phyloP scores from a whole-genome alignment of 2,888 invertebrate species.

The Lepidocyrtoides sp. region DNA sequence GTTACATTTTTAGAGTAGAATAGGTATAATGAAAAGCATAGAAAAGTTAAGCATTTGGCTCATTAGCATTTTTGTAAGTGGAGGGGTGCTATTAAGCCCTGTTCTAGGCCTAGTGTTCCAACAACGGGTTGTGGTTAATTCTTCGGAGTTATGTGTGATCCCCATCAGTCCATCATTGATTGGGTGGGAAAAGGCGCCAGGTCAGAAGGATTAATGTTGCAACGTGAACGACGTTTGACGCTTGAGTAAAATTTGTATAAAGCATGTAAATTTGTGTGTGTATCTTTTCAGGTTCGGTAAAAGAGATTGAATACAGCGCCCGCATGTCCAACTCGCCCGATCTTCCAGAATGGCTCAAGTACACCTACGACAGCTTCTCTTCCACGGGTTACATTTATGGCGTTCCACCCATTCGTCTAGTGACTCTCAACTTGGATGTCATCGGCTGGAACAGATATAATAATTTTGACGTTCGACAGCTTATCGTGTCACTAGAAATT shows the following conservation, averaged over 20 bases:
- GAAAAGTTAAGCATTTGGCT: constrained; percentile 37
- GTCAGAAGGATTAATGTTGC: too few species aligned
- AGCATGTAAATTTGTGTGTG: not conserved
- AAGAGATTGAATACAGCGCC: constrained; percentile 83
- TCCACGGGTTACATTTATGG: constrained; percentile 89
- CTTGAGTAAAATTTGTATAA: too few species aligned
- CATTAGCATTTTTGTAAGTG: not conserved
- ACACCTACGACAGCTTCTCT: constrained; percentile 91
- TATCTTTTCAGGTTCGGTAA: constrained; percentile 80
- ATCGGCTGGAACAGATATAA: constrained; percentile 84
- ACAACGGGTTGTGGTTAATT: constrained; percentile 83
- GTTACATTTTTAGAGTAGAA: not conserved
- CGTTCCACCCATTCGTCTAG: constrained; percentile 82
- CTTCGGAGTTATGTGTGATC: constrained; percentile 83
- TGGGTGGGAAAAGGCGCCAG: constrained; percentile 83
- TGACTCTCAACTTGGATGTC: constrained; percentile 81
- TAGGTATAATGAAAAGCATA: not conserved
- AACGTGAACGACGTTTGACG: too few species aligned
- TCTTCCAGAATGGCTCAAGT: constrained; percentile 94
- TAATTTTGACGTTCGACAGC: constrained; percentile 81
- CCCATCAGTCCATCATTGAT: constrained; percentile 81
- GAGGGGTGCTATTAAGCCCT: not conserved
- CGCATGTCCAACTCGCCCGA: constrained; percentile 90
- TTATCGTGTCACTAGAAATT: constrained; percentile 82
- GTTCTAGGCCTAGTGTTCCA: constrained; percentile 79